phyloP scores from a whole-genome alignment of 2,797 vertebrate species.

The Notolepis coatsorum region DNA sequence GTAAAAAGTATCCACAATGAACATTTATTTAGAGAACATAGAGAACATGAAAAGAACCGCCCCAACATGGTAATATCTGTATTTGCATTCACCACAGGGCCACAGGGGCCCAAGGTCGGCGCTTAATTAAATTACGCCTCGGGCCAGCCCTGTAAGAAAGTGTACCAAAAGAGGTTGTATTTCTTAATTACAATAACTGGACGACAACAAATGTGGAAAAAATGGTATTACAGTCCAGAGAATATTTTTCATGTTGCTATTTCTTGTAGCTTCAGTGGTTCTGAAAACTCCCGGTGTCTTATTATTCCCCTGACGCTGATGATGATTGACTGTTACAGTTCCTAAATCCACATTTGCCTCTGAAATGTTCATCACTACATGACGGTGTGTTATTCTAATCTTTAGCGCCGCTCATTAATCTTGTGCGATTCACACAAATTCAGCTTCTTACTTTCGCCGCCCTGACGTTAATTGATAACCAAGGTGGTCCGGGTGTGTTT shows the following conservation, averaged over 20 bases:
- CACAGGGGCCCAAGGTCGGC: too few species aligned
- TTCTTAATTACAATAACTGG: too few species aligned
- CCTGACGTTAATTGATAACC: constrained; percentile 23
- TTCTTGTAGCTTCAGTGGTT: background rate
- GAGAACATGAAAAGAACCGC: too few species aligned
- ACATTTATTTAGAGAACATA: too few species aligned
- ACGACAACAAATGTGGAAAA: too few species aligned
- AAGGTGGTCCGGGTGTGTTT: constrained; percentile 12
- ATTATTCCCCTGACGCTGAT: background rate
- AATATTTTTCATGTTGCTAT: background rate
- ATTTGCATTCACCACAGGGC: too few species aligned
- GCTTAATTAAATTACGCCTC: too few species aligned
- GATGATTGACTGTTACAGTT: background rate
- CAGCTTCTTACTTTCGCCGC: background rate
- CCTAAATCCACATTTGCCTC: constrained; percentile 1
- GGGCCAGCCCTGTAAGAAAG: too few species aligned
- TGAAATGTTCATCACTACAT: background rate
- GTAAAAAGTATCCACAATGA: too few species aligned
- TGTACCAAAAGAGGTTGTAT: too few species aligned
- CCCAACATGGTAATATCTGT: too few species aligned
- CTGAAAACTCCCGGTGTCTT: too few species aligned
- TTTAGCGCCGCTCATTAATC: background rate
- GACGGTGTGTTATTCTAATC: constrained; percentile 9
- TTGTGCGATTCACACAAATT: background rate
- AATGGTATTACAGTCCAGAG: background rate